phyloP scores from a whole-genome alignment of 2,797 vertebrate species.

The Enteromius viviparus region DNA sequence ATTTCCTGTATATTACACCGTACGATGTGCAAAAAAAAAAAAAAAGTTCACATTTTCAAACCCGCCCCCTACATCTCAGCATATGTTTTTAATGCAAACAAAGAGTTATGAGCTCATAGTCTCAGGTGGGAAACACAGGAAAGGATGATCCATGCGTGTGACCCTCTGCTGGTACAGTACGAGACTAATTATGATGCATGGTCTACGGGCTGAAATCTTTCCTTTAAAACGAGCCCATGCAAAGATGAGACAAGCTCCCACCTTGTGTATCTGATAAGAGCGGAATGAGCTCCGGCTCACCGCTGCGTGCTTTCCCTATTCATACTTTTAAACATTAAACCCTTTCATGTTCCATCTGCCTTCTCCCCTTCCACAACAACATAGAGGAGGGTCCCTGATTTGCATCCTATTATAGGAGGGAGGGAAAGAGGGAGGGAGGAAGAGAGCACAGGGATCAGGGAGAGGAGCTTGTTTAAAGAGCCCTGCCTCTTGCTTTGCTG shows the following conservation, averaged over 20 bases:
- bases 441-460: conserved; percentile 70
- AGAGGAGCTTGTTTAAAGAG: conserved; percentile 59
- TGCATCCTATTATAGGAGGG: conserved; percentile 67
- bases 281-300: conserved; percentile 50
- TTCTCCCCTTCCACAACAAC: conserved; percentile 56
- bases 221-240: conserved; percentile 42
- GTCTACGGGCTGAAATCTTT: conserved; percentile 32
- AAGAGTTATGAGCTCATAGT: conserved; percentile 44
- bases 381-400: conserved; percentile 62
- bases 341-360: conserved; percentile 63
- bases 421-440: conserved; percentile 69
- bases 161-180: conserved; percentile 19
- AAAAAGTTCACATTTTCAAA: background rate
- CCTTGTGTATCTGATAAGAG: conserved; percentile 60
- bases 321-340: conserved; percentile 61
- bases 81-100: conserved; percentile 39
- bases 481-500: conserved; percentile 61
- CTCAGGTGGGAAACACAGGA: conserved; percentile 32
- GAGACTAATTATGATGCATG: conserved; percentile 41
- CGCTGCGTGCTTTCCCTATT: conserved; percentile 55
- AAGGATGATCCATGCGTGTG: conserved; percentile 34
- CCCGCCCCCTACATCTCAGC: background rate
- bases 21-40: background rate
- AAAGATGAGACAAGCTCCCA: conserved; percentile 52
- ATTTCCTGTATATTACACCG: background rate